Evolutionary conservation across 2,113 vertebrate genomes (phyloP).

Genomic region (Cercocebus atys): DNA sequence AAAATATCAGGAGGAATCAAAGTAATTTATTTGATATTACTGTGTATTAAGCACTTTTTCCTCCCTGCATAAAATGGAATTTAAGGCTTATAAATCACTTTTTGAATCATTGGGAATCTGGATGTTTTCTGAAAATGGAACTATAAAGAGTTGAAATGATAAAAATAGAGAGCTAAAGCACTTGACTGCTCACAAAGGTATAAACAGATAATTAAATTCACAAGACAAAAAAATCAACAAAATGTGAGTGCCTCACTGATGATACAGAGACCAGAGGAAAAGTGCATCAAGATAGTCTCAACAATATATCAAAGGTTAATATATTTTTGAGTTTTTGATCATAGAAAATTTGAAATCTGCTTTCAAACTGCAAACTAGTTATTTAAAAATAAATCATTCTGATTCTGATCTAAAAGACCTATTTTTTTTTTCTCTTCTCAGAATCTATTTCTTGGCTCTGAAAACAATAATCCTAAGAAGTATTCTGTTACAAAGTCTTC

Average conservation of each 20-base stretch:
- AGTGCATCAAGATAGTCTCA: background rate
- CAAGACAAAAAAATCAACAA: slow-evolving; percentile 36
- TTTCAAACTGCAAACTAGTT: background rate
- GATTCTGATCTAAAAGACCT: slow-evolving; percentile 32
- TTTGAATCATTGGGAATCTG: background rate
- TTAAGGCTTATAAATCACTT: background rate
- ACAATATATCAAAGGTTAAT: background rate
- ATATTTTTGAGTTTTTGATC: slow-evolving; percentile 44
- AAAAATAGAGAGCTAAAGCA: slow-evolving; percentile 44
- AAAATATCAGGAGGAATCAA: background rate
- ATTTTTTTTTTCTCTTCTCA: background rate
- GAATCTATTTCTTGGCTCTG: slow-evolving; percentile 26
- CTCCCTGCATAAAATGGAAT: background rate
- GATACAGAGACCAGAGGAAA: background rate
- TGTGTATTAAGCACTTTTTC: background rate
- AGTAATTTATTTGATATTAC: background rate
- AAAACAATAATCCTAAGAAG: slow-evolving; percentile 16
- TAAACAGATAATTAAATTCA: slow-evolving; percentile 27
- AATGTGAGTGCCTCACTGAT: background rate
- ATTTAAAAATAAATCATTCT: slow-evolving; percentile 42
- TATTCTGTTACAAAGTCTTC: slow-evolving; percentile 1
- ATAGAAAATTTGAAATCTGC: slow-evolving; percentile 42
- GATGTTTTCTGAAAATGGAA: background rate
- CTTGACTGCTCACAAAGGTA: slow-evolving; percentile 20
- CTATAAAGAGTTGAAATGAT: slow-evolving; percentile 1